These are phyloP conservation scores for Calephelis perditalis DNA, from an alignment of 2,888 invertebrate species.

Conservation along the genomic window DNA sequence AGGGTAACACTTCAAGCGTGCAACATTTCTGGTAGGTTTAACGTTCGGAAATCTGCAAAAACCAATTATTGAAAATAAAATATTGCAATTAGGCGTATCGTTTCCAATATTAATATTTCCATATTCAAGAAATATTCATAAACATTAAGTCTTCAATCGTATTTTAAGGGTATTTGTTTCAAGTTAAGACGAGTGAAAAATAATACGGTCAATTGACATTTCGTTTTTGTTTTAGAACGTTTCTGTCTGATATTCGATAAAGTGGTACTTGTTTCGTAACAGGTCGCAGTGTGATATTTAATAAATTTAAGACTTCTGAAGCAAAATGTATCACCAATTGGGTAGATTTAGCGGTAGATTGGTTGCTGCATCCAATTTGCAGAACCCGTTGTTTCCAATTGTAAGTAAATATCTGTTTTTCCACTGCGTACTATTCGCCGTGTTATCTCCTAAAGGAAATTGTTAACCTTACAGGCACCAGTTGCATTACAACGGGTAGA, in stretches of 20 bases:
- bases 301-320: constrained; percentile 6
- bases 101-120: no score
- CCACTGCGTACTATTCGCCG: not conserved
- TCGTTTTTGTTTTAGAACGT: constrained; percentile 40
- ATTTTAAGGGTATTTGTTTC: no score
- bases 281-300: constrained; percentile 40
- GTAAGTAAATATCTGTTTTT: constrained; percentile 43
- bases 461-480: constrained; percentile 48
- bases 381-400: constrained; percentile 66
- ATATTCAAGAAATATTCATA: no score
- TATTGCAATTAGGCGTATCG: no score
- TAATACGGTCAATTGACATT: constrained; percentile 3
- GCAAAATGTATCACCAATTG: constrained; percentile 69
- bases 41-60: no score
- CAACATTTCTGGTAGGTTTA: no score
- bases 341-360: constrained; percentile 65
- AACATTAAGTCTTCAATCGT: no score
- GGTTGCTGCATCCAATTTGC: constrained; percentile 55
- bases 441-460: constrained; percentile 11
- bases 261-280: constrained; percentile 67
- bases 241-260: constrained; percentile 31
- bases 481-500: constrained; percentile 68
- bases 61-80: not conserved
- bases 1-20: no score
- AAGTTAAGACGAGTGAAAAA: not conserved